These are phyloP conservation scores for Limnothrissa miodon DNA, from an alignment of 2,113 vertebrate species.

Conservation along the genomic window DNA sequence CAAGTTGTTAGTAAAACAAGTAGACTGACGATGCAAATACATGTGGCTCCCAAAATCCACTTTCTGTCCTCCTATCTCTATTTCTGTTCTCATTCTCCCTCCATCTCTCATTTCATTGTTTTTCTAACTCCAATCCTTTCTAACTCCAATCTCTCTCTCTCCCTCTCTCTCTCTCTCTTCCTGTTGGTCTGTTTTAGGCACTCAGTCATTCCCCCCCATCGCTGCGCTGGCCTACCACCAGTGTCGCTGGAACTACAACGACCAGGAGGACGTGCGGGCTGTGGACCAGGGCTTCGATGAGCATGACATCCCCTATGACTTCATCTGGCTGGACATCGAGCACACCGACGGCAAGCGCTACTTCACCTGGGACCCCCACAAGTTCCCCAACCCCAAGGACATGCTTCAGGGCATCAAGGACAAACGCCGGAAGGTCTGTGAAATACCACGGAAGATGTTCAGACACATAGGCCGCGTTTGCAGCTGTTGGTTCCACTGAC, in stretches of 20 bases:
- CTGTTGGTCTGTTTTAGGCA: slow-evolving; percentile 68
- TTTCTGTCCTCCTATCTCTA: too few species aligned
- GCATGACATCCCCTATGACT: slow-evolving; percentile 88
- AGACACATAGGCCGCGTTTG: neutral
- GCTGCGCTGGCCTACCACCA: slow-evolving; percentile 88
- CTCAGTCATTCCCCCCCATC: slow-evolving; percentile 87
- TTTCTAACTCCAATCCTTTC: slow-evolving; percentile 23
- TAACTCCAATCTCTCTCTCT: neutral
- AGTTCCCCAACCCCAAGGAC: slow-evolving; percentile 78
- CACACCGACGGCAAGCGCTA: slow-evolving; percentile 94
- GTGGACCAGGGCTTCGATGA: slow-evolving; percentile 84
- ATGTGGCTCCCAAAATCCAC: too few species aligned
- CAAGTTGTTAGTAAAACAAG: too few species aligned
- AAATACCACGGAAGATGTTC: neutral
- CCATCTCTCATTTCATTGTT: neutral
- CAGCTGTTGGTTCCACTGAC: neutral
- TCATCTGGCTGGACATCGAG: slow-evolving; percentile 95
- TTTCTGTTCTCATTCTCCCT: too few species aligned
- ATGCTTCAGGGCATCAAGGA: slow-evolving; percentile 79
- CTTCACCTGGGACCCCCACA: slow-evolving; percentile 91
- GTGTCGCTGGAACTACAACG: slow-evolving; percentile 96
- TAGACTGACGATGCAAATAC: too few species aligned
- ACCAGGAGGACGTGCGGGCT: slow-evolving; percentile 83
- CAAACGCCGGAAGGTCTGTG: slow-evolving; percentile 67
- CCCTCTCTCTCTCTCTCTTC: neutral